These are phyloP conservation scores for Cervus canadensis DNA, from an alignment of 2,113 vertebrate genomes.

Conservation along the genomic window DNA sequence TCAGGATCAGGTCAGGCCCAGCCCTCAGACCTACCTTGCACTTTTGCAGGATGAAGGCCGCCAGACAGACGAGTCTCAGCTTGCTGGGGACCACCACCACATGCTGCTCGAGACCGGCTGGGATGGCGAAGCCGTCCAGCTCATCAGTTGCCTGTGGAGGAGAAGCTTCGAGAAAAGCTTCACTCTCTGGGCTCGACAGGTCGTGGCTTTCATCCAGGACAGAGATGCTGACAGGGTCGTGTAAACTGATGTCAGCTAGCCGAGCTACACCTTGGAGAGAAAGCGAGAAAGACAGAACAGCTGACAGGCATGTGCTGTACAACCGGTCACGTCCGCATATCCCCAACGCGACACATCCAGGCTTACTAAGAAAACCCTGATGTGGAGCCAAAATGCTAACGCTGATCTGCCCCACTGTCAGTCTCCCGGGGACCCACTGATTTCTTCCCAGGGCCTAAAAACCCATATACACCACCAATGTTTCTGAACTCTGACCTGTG, in stretches of 20 bases:
- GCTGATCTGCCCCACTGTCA: not conserved
- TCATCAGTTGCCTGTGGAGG: not conserved
- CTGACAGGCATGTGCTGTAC: accelerated
- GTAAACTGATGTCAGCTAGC: slow-evolving; percentile 89
- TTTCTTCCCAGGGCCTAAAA: not conserved
- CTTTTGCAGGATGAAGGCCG: slow-evolving; percentile 91
- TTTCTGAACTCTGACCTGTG: not conserved
- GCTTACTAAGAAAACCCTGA: not conserved
- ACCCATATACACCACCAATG: accelerated
- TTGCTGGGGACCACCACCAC: slow-evolving; percentile 94
- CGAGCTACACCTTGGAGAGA: slow-evolving; percentile 83
- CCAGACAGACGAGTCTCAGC: slow-evolving; percentile 91
- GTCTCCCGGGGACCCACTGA: accelerated
- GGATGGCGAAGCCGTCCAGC: slow-evolving; percentile 86
- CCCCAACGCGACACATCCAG: too few species aligned
- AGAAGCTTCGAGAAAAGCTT: accelerated
- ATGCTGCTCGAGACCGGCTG: slow-evolving; percentile 87
- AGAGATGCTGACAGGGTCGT: slow-evolving; percentile 85
- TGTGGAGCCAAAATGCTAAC: not conserved
- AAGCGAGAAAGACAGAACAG: not conserved
- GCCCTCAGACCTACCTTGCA: slow-evolving; percentile 84
- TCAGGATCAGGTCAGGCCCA: not conserved
- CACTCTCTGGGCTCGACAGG: not conserved
- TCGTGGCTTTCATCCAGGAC: slow-evolving; percentile 76
- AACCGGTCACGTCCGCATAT: not conserved